Conservation (phyloP, 2,113 vertebrate genomes). For the Xenus cinereus region DNA sequence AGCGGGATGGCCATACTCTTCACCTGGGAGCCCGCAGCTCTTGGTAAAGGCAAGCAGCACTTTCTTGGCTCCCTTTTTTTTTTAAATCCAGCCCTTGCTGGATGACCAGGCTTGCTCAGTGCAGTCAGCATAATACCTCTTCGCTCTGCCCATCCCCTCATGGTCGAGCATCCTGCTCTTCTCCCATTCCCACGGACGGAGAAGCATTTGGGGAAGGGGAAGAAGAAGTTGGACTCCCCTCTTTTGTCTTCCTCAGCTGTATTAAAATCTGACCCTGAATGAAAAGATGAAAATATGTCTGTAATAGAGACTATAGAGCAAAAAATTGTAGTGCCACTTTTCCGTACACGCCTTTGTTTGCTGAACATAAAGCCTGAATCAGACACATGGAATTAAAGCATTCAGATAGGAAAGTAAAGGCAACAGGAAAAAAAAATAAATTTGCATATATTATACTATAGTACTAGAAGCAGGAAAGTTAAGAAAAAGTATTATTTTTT, state of each 20-base stretch:
- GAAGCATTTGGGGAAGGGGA: neutral
- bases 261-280: neutral
- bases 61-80: neutral
- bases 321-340: neutral
- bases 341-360: neutral
- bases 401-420: neutral
- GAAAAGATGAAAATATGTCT: neutral
- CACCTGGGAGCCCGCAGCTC: neutral
- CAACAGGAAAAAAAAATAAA: neutral
- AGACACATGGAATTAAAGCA: neutral
- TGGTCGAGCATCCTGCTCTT: neutral
- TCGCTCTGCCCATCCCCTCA: neutral
- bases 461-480: neutral
- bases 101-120: neutral
- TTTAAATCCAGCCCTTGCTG: neutral
- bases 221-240: neutral
- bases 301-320: neutral
- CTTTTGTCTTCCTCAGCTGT: neutral
- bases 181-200: neutral
- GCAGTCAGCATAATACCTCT: fast-evolving
- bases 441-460: neutral
- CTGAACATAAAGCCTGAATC: neutral
- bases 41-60: neutral
- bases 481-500: neutral
- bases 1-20: neutral